Conservation (phyloP, 2,888 invertebrate genomes). For the Scaptomyza reducta region DNA sequence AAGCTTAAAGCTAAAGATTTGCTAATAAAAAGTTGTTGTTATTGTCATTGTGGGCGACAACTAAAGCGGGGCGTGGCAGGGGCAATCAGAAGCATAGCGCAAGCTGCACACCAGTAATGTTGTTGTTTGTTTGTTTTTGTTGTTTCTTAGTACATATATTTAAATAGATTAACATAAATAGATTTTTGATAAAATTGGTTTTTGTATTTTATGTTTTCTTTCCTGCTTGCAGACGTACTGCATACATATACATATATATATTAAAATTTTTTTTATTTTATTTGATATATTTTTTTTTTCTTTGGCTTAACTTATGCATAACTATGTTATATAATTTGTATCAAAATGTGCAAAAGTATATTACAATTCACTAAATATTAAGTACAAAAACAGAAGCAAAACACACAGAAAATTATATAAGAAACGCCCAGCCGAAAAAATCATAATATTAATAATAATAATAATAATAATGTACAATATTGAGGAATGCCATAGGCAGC, state of each 20-base stretch:
- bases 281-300: constrained; percentile 70
- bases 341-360: constrained; percentile 69
- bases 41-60: constrained; percentile 32
- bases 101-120: constrained; percentile 69
- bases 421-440: constrained; percentile 52
- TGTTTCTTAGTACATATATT: constrained; percentile 40
- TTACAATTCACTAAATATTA: constrained; percentile 72
- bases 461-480: constrained; percentile 58
- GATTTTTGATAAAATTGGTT: constrained; percentile 35
- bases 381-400: constrained; percentile 66
- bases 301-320: constrained; percentile 84
- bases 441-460: neutral
- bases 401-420: constrained; percentile 31
- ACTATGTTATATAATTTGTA: constrained; percentile 60
- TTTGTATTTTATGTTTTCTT: constrained; percentile 72
- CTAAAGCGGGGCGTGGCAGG: constrained; percentile 55
- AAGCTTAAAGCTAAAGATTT: constrained; percentile 72
- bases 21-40: constrained; percentile 61
- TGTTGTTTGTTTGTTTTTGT: constrained; percentile 35
- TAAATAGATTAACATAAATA: constrained; percentile 61
- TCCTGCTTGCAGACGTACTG: constrained; percentile 57
- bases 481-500: constrained; percentile 44
- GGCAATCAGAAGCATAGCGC: constrained; percentile 69
- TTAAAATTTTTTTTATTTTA: constrained; percentile 59
- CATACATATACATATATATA: constrained; percentile 19